Conservation (phyloP, 2,797 vertebrate genomes). For the Rhyacichthys aspro region DNA sequence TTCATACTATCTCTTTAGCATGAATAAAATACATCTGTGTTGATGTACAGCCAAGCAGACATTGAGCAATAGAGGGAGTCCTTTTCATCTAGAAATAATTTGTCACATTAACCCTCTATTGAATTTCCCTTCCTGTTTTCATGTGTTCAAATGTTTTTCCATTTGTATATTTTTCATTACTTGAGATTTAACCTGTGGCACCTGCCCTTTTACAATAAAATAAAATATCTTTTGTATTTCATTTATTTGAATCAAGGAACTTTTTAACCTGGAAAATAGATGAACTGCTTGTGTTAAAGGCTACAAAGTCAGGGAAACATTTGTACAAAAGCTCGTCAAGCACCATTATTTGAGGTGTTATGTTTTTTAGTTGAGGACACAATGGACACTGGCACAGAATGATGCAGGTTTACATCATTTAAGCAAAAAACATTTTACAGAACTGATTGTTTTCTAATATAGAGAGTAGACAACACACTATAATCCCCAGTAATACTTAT, state of each 20-base stretch:
- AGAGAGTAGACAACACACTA: no score
- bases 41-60: constrained; percentile 24
- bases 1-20: constrained; percentile 45
- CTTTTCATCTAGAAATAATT: constrained; percentile 1
- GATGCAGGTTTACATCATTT: no score
- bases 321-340: no score
- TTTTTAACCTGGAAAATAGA: no score
- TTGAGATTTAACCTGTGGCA: constrained; percentile 57
- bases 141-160: constrained; percentile 36
- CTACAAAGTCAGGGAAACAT: no score
- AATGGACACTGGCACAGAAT: no score
- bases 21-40: constrained; percentile 42
- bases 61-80: neutral
- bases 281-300: no score
- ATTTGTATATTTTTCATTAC: constrained; percentile 60
- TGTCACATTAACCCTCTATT: constrained; percentile 13
- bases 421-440: no score
- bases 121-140: constrained; percentile 35
- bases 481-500: no score
- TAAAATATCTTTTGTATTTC: constrained; percentile 77
- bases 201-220: constrained; percentile 74
- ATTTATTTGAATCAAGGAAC: constrained; percentile 10
- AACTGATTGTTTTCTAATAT: no score
- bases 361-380: no score
- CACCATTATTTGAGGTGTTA: no score